Base-by-base conservation (phyloP, 2,113 vertebrate genomes). In the Spea multiplicata region DNA sequence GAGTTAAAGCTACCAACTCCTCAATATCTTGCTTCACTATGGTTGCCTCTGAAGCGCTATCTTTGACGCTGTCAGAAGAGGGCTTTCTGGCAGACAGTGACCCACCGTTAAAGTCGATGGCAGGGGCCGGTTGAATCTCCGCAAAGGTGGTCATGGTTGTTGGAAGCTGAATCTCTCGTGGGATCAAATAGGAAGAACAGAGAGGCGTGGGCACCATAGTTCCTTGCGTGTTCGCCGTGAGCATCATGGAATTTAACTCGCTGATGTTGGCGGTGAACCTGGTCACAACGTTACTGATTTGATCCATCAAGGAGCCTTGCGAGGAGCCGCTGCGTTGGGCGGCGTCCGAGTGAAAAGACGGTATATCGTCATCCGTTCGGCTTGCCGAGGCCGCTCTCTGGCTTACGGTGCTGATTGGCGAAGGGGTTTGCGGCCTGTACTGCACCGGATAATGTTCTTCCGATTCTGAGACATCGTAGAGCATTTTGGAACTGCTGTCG, bases 281-380 rank as follows among this genome's bases (percentile, higher is more conserved):
- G 73, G 95, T 99, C 47, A 99, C 97, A 75, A 99, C 97, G 1
- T 96, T 97, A 87, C 97, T 98, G 90, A 99, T 99, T 91, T 98
- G 97, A 83, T 99, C 97, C 96, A 99, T 95, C 75, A 99, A 91
- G 0, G 95, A 95, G 1, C 93, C 95, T 88, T 94, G 95, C 3
- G 91, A 93, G 4, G 84, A 89, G 74, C 91, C 93, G 7, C 91
- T 91, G 52, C 87, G 47, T 73, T 94, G 94, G 50, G 93, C 88
- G 14, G 91, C 86, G 78, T 95, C 95, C 48, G 93, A 88, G 12
- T 90, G 88, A 84, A 95, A 94, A 10, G 91, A 89, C 0, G 94
- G 93, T 30, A 88, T 87, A 0, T 91, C 89, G 0, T 91, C 87
- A 64, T 95, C 93, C n/a, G 94, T 94, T 17, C 88, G 89, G 80